Percentiles rank a stretch among this genome's conserved stretches.
Evolutionary conservation across 2,888 invertebrate genomes (phyloP).

Genomic region (Pegoplata infirma): DNA sequence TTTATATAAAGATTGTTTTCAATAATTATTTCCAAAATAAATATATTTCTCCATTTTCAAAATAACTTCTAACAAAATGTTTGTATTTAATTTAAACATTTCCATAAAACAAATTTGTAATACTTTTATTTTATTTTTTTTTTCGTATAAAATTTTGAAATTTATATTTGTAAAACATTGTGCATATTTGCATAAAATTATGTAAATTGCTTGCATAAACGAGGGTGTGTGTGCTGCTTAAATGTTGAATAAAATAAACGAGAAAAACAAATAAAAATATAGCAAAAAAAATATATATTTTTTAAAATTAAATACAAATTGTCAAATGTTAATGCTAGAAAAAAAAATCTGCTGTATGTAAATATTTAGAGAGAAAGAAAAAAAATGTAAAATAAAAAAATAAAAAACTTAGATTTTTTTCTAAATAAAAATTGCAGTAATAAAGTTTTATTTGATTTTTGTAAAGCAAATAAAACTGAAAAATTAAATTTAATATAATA

Average conservation of each 20-base stretch:
- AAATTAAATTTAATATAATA: constrained; percentile 17
- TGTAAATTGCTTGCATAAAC: constrained; percentile 53
- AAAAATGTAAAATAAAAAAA: neutral
- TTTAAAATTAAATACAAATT: constrained; percentile 7
- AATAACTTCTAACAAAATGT: no score
- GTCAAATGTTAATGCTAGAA: constrained; percentile 17
- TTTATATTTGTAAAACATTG: constrained; percentile 45
- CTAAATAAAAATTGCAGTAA: no score
- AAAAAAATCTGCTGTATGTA: constrained; percentile 10
- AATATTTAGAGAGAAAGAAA: neutral
- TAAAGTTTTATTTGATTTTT: neutral
- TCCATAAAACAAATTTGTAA: constrained; percentile 22
- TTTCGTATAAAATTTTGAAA: neutral
- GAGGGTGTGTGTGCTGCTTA: constrained; percentile 38
- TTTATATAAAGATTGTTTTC: no score
- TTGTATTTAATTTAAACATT: constrained; percentile 33
- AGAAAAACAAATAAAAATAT: constrained; percentile 15
- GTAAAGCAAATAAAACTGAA: neutral
- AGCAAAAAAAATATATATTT: neutral
- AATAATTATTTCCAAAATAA: no score
- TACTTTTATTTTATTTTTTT: neutral
- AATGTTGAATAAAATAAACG: constrained; percentile 7
- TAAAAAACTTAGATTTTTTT: no score
- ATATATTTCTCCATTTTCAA: no score
- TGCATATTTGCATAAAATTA: constrained; percentile 57